These are phyloP conservation scores for Antheraea assamensis DNA, from an alignment of 2,888 invertebrate species.

Conservation along the genomic window DNA sequence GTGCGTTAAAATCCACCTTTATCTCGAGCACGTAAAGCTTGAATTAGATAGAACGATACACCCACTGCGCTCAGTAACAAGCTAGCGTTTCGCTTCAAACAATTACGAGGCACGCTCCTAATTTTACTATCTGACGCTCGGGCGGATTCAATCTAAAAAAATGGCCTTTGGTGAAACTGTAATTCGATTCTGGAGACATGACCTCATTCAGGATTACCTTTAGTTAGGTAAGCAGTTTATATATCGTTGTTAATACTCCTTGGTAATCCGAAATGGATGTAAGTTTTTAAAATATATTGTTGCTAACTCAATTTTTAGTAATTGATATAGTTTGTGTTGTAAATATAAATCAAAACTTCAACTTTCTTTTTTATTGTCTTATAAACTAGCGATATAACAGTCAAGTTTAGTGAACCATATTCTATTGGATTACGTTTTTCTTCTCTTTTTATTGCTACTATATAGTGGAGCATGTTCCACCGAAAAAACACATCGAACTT, in stretches of 20 bases:
- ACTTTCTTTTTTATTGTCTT: no score
- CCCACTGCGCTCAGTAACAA: slow-evolving; percentile 32
- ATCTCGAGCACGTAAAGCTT: slow-evolving; percentile 28
- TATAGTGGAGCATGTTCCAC: no score
- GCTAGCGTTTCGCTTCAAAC: slow-evolving; percentile 53
- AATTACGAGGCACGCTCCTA: slow-evolving; percentile 60
- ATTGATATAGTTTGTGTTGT: no score
- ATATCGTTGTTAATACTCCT: background rate
- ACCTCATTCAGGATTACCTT: slow-evolving; percentile 41
- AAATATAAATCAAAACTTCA: no score
- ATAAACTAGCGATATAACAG: no score
- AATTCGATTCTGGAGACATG: slow-evolving; percentile 55
- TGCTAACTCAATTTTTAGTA: no score
- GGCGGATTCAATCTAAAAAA: slow-evolving; percentile 53
- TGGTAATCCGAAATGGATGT: no score
- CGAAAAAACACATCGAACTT: no score
- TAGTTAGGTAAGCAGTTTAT: slow-evolving; percentile 33
- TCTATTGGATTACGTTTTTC: no score
- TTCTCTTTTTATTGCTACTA: no score
- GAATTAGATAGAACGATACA: slow-evolving; percentile 20
- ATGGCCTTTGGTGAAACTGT: slow-evolving; percentile 40
- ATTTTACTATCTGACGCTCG: slow-evolving; percentile 61
- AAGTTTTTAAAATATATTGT: no score
- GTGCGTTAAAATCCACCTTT: slow-evolving; percentile 26
- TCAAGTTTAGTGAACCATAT: no score